phyloP scores from a whole-genome alignment of 2,113 vertebrate species.

The Equus quagga region DNA sequence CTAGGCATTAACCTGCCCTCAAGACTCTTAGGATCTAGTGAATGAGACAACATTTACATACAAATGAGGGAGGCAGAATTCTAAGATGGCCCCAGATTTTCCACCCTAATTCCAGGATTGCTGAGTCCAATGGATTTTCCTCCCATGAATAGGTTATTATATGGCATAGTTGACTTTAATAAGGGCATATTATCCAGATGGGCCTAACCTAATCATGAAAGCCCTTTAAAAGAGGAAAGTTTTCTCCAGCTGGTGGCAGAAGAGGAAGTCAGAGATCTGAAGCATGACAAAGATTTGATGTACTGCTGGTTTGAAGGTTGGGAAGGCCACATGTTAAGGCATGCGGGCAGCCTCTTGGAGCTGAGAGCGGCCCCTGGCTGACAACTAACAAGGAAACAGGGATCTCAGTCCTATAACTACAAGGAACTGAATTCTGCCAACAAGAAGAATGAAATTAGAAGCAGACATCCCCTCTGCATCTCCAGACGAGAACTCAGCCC shows the following conservation, averaged over 20 bases:
- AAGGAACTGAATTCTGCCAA: constrained; percentile 20
- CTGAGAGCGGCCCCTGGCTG: not conserved
- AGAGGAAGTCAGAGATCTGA: not conserved
- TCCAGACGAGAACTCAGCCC: not conserved
- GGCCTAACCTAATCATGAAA: not conserved
- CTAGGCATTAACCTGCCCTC: not conserved
- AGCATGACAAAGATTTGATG: not conserved
- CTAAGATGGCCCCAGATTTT: not conserved
- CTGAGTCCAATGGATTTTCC: not conserved
- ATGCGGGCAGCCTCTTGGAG: not conserved
- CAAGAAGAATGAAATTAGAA: not conserved
- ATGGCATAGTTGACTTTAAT: not conserved
- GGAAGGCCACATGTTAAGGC: not conserved
- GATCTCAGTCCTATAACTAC: not conserved
- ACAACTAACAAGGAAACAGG: not conserved
- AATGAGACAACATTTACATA: constrained; percentile 24
- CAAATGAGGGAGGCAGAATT: not conserved
- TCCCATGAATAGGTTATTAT: not conserved
- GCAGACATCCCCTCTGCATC: not conserved
- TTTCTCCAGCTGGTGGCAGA: not conserved
- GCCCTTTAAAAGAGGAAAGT: not conserved
- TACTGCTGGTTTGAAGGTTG: not conserved
- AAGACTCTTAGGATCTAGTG: not conserved
- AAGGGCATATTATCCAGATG: not conserved
- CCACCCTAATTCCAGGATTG: not conserved